These are phyloP conservation scores for Trematomus loennbergii DNA, from an alignment of 2,113 vertebrate species.

Conservation along the genomic window DNA sequence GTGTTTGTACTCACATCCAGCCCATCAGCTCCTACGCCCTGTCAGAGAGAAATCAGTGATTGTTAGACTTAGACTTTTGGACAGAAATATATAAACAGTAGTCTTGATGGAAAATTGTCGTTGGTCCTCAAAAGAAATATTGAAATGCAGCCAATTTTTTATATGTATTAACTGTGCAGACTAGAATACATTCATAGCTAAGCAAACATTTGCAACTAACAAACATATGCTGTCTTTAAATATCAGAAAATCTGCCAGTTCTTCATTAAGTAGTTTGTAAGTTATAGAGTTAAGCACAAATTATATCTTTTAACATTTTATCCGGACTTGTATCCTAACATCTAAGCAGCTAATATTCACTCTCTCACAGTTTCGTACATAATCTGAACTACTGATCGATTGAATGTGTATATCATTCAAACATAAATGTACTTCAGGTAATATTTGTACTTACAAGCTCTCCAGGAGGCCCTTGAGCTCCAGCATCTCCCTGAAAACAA, in stretches of 20 bases:
- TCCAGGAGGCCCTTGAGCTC: slow-evolving; percentile 87
- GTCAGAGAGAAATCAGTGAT: slow-evolving; percentile 35
- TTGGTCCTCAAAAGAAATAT: not conserved
- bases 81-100: not conserved
- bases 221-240: not conserved
- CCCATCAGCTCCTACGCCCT: slow-evolving; percentile 90
- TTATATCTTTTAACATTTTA: not conserved
- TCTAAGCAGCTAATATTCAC: not conserved
- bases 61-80: not conserved
- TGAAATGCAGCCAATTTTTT: not conserved
- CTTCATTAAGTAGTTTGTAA: not conserved
- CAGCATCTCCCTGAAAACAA: slow-evolving; percentile 89
- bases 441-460: slow-evolving; percentile 86
- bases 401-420: not conserved
- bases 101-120: not conserved
- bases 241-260: not conserved
- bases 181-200: not conserved
- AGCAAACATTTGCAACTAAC: not conserved
- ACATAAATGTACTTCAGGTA: not conserved
- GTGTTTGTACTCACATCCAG: slow-evolving; percentile 87
- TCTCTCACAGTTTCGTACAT: not conserved
- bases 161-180: too few species aligned
- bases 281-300: not conserved
- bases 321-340: too few species aligned
- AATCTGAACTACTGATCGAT: not conserved